Conservation (phyloP, 2,113 vertebrate genomes). For the Semnopithecus entellus region DNA sequence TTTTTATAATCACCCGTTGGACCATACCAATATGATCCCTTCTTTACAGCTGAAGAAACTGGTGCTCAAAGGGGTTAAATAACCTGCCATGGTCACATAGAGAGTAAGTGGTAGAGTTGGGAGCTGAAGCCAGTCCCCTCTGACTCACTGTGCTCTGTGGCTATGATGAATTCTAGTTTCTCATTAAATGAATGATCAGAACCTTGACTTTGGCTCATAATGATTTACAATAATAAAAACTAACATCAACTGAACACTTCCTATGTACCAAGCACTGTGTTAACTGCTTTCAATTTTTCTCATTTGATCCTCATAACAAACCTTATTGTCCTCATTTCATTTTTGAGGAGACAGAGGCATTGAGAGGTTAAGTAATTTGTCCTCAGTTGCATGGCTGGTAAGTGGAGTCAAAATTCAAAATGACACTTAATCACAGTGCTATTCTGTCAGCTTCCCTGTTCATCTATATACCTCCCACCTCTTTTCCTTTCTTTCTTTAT, state of each 20-base stretch:
- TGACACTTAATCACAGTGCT: background rate
- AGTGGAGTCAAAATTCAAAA: background rate
- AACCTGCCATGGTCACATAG: background rate
- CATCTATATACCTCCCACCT: rapidly evolving
- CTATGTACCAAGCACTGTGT: background rate
- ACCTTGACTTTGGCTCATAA: background rate
- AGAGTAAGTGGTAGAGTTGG: background rate
- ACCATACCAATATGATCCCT: background rate
- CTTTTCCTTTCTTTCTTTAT: background rate
- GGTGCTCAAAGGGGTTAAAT: background rate
- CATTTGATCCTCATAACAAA: background rate
- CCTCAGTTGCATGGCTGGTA: background rate
- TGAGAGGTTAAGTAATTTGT: background rate
- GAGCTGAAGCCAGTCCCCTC: background rate
- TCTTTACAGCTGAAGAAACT: background rate
- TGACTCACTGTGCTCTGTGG: background rate
- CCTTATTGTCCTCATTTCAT: background rate
- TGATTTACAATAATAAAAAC: background rate
- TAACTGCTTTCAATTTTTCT: background rate
- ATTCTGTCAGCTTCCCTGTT: background rate
- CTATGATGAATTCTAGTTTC: background rate
- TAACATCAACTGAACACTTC: background rate
- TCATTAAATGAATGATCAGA: background rate
- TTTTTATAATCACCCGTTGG: background rate
- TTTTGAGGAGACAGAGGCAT: background rate